Conservation (phyloP, 2,113 vertebrate species). For the Mastomys coucha region DNA sequence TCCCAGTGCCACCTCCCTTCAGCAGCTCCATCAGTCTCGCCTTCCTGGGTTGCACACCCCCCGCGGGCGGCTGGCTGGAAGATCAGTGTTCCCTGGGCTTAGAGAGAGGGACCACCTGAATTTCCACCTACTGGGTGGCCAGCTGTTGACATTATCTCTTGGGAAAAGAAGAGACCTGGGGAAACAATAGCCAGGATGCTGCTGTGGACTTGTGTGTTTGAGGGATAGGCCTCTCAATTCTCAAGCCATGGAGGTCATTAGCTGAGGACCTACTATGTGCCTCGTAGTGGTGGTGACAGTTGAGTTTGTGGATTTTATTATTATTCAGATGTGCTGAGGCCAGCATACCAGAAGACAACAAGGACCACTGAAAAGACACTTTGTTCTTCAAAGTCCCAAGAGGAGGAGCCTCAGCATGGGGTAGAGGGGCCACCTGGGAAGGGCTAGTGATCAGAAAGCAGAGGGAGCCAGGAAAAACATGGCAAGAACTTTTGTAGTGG, state of each 20-base stretch:
- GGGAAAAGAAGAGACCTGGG: background rate
- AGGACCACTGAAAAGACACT: background rate
- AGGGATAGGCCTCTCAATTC: background rate
- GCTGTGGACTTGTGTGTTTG: background rate
- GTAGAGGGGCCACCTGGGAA: background rate
- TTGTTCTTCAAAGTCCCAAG: background rate
- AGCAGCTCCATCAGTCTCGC: background rate
- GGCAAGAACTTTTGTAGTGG: background rate
- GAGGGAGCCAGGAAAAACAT: background rate
- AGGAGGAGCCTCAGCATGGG: background rate
- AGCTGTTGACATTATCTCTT: background rate
- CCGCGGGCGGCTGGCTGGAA: background rate
- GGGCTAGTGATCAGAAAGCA: background rate
- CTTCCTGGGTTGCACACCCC: slow-evolving; percentile 4
- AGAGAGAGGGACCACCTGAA: background rate
- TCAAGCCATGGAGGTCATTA: background rate
- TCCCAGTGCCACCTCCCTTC: slow-evolving; percentile 63
- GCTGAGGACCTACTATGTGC: background rate
- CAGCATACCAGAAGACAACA: background rate
- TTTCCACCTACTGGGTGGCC: rapidly evolving
- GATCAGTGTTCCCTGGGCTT: background rate
- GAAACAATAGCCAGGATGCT: background rate
- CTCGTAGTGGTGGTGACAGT: background rate
- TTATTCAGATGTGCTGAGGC: background rate
- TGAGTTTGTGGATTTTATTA: background rate